Evolutionary conservation across 2,797 vertebrate species (phyloP), one percentile per base, ranked within the genome.

Genomic region (Scolopax rusticola): DNA sequence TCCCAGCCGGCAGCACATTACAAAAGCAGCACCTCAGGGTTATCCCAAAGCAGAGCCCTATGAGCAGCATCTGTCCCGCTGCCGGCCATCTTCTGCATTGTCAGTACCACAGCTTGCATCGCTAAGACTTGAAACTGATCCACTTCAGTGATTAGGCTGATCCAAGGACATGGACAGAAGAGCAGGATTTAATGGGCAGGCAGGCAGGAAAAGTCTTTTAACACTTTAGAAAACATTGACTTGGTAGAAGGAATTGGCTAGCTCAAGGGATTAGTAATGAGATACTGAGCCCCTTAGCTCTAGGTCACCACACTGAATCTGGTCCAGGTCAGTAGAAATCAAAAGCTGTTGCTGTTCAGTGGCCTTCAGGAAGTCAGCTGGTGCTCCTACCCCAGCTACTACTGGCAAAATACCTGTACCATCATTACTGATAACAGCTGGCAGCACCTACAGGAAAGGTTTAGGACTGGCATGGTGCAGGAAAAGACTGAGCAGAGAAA

Each of bases 211-310:
- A 95, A 96, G 95, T 97, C 95, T 97, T 97, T 96, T 95, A 97
- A 95, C 96, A 95, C 96, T 97, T 97, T 87, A 91, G 92, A 96
- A 95, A 95, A 97, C 93, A 89, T 76, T 85, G 92, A 95, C 96
- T 96, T 95, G 95, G 84, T 95, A 59, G 96, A 96, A 95, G 96
- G 93, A 97, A 97, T 97, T 96, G 97, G 96, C 90, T 85, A 93
- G 96, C 94, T 97, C 95, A 97, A 87, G 81, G 95, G 96, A 97
- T 97, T 97, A 97, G 96, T 97, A 97, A 97, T 94, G 88, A 97
- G 96, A 97, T 97, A 92, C 95, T 94, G 96, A 97, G 96, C 96
- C 96, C 93, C 78, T 94, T 92, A 96, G 88, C 96, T 95, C 88
- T 93, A 95, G 97, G 96, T 97, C 96, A 97, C 93, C 93, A 97